Evolutionary conservation across 1,140 invertebrate genomes (phyloP).

Genomic region (Vanessa atalanta): DNA sequence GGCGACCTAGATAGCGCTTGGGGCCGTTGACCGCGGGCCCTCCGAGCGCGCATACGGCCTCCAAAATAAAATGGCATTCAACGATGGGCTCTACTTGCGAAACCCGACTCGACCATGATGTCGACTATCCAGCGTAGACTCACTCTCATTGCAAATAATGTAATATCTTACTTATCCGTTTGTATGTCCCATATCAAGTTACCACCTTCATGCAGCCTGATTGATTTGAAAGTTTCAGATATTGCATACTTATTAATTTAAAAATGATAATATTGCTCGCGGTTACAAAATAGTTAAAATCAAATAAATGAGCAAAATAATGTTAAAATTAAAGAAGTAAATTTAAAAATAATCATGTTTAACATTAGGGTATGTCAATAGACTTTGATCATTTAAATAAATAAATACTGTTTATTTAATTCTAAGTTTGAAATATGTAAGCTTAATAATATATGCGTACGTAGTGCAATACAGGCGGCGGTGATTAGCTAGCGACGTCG

Average conservation of each 20-base stretch:
- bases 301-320: no score
- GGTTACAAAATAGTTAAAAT: no score
- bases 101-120: constrained; percentile 66
- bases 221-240: no score
- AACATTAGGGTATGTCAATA: no score
- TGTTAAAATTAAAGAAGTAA: no score
- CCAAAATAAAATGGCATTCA: constrained; percentile 80
- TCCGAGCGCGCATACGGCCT: constrained; percentile 70
- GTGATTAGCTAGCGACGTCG: constrained; percentile 73
- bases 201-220: background rate
- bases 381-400: no score
- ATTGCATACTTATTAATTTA: no score
- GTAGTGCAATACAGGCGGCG: constrained; percentile 37
- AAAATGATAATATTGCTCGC: no score
- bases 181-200: constrained; percentile 26
- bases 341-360: no score
- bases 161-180: constrained; percentile 49
- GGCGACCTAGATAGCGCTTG: constrained; percentile 76
- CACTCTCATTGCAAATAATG: constrained; percentile 61
- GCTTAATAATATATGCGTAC: constrained; percentile 5
- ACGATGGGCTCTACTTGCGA: constrained; percentile 78
- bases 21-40: constrained; percentile 79
- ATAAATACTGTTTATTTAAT: background rate
- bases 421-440: constrained; percentile 6
- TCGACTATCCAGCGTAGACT: constrained; percentile 42